Evolutionary conservation across 2,797 vertebrate species (phyloP), one percentile per base, ranked within the genome.

Genomic region (Coccyzus lansbergi): DNA sequence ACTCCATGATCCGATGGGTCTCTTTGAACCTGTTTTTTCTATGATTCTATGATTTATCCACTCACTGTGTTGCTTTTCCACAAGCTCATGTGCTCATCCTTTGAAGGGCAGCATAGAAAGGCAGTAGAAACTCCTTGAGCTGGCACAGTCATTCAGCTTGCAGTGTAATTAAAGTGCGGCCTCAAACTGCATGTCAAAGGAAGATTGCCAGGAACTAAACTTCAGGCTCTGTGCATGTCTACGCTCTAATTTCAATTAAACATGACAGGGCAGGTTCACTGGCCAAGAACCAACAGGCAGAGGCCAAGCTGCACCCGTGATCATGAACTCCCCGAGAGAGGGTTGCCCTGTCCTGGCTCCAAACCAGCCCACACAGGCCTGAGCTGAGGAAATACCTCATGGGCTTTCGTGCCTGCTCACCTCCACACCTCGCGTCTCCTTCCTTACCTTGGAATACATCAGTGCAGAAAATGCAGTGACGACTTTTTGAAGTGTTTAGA

Each of bases 241-340:
- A 58, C 85, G 18, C 69, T 78, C 65, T 91, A 95, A 96, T 95
- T 96, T 79, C 88, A 91, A 92, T 96, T 79, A 88, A 91, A 92
- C 87, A 90, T 90, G 92, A 94, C 79, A 88, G 65, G 53, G 79
- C 91, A 90, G 81, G 85, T 51, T 62, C 60, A 58, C 65, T 69
- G 83, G 87, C 76, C 69, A 85, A 92, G 80, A 71, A 95, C 49
- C 70, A 89, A 78, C 24, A 62, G n/a, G 22, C 52, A 67, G 29
- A 74, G 48, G 33, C 29, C 33, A 94, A 16, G 48, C 40, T 70
- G 33, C 1, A 1, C 12, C 68, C 86, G 0, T 75, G 71, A 71
- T 24, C 82, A 53, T 25, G 56, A 80, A 55, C 49, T 64, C 82
- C 82, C 46, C 72, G 91, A 34, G 85, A 34, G 1, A 0, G 31